Evolutionary conservation across 2,113 vertebrate species (phyloP), one percentile per base, ranked within the genome.

Genomic region (Vombatus ursinus): DNA sequence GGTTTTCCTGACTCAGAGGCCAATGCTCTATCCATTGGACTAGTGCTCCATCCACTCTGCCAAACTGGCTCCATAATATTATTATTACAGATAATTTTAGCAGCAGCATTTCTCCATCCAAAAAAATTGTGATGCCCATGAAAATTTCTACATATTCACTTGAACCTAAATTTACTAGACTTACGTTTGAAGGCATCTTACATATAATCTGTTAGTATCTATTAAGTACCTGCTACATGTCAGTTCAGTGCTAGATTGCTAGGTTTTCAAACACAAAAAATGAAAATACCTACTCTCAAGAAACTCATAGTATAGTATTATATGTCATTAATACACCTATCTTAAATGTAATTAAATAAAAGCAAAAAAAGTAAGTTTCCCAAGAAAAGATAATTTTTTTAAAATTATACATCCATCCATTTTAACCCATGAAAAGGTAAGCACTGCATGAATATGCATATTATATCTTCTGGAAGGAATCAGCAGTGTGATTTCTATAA

Each of bases 51-150:
- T n/a, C 61, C 61, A 77, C 14, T 28, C 54, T 57, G 8, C 26
- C 54, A 57, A 6, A 23, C 26, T 26, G 54, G 26, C 54, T 57
- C 54, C 10, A 3, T 57, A 57, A 57, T 11, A 28, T 57, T 28
- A 57, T 26, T 77, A 95, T 90, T 50, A 92, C 54, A 97, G 97
- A 90, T 94, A 94, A 90, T 96, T 97, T 97, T 96, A 96, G 97
- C 95, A 97, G 94, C 47, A 90, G 93, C 96, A 97, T 91, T 92
- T 97, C 93, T 48, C 52, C 77, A n/a, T 96, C 96, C 97, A 93
- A 96, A 97, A 97, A 93, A 97, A 94, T 97, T 97, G 95, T 97
- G 96, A 95, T 96, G 57, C 93, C 51, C 28, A 37, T 96, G 61
- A 95, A 47, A 91, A 96, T 97, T 97, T 97, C 96, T 97, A 94